Conservation (phyloP, 2,113 vertebrate species). For the Austrofundulus limnaeus region DNA sequence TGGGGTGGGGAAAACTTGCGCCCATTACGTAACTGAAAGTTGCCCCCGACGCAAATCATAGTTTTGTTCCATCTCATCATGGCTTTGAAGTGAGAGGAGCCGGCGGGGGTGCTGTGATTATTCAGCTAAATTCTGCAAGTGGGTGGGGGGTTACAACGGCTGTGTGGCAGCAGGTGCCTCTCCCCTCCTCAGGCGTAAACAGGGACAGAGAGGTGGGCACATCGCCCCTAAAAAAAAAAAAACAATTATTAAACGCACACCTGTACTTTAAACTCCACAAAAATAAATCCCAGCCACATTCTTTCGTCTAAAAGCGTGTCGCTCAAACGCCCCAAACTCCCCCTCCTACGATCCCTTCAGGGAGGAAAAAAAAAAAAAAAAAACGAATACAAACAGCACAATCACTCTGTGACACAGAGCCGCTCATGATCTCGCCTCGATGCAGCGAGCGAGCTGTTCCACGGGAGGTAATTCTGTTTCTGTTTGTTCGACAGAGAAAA, state of each 20-base stretch:
- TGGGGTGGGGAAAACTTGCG: slow-evolving; percentile 13
- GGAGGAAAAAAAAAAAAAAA: slow-evolving; percentile 22
- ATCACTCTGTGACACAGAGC: slow-evolving; percentile 81
- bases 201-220: slow-evolving; percentile 17
- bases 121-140: slow-evolving; percentile 55
- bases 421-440: slow-evolving; percentile 74
- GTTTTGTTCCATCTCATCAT: slow-evolving; percentile 65
- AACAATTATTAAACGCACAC: slow-evolving; percentile 44
- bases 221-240: too few relatives aligned
- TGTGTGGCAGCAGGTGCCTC: slow-evolving; percentile 52
- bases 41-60: slow-evolving; percentile 46
- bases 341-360: slow-evolving; percentile 2
- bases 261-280: slow-evolving; percentile 23
- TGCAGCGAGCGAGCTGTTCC: slow-evolving; percentile 60
- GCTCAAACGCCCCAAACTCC: slow-evolving; percentile 39
- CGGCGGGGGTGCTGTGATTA: slow-evolving; percentile 47
- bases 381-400: slow-evolving; percentile 50
- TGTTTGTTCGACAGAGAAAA: slow-evolving; percentile 82
- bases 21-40: slow-evolving; percentile 18
- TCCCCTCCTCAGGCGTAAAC: slow-evolving; percentile 17
- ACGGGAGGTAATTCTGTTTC: slow-evolving; percentile 85
- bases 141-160: slow-evolving; percentile 31
- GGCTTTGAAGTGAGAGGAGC: slow-evolving; percentile 49
- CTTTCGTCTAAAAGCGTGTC: not conserved
- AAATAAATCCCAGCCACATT: slow-evolving; percentile 28